phyloP scores from a whole-genome alignment of 2,113 vertebrate genomes.

The Pithys albifrons region DNA sequence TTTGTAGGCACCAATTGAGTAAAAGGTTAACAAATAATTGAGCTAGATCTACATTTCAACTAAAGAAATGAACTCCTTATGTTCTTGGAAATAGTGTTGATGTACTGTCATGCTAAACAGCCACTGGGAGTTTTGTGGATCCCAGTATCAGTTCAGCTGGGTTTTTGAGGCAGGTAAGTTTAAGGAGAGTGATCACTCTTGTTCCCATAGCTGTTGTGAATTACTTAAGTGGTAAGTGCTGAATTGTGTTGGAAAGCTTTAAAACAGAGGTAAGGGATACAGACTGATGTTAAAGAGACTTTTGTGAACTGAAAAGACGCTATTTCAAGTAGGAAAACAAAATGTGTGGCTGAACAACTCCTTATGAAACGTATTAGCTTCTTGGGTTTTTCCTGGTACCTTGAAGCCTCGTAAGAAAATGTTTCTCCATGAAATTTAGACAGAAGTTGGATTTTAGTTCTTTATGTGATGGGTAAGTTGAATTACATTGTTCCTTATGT shows the following conservation, averaged over 20 bases:
- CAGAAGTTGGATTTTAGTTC: background rate
- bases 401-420: background rate
- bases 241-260: background rate
- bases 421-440: background rate
- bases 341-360: background rate
- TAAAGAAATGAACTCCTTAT: background rate
- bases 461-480: background rate
- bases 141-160: background rate
- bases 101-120: background rate
- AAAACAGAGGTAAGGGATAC: background rate
- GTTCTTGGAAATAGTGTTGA: background rate
- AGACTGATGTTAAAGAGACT: background rate
- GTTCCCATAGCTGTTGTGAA: background rate
- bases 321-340: background rate
- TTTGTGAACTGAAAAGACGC: background rate
- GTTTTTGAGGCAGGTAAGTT: background rate
- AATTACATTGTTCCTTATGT: background rate
- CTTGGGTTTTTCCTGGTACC: background rate
- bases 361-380: rapidly evolving
- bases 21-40: background rate
- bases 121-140: background rate
- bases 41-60: background rate
- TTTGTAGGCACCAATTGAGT: background rate
- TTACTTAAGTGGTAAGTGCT: background rate
- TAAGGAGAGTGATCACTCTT: background rate